Base-by-base conservation (phyloP, 2,113 vertebrate genomes). In the Menidia beryllina region DNA sequence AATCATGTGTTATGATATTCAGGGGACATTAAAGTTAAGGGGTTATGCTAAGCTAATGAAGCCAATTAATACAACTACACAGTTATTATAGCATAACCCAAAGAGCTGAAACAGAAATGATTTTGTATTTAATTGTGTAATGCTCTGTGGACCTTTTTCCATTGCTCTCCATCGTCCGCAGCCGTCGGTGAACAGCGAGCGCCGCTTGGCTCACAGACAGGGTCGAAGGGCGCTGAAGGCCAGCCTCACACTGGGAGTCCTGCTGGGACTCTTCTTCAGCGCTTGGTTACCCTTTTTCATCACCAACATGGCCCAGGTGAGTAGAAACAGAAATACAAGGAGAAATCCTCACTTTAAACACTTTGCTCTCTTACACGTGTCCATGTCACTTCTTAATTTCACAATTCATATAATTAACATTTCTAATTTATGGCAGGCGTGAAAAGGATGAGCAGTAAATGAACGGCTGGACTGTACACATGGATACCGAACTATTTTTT, bases 241-340 rank as follows among this genome's bases (percentile, higher is more conserved):
- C 89, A 99, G 96, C 30, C 93, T 98, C 87, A 99, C 98, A 0
- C 91, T 98, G 82, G 97, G 98, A 43, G 91, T 98, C 72, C 93
- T 98, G 21, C 87, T 98, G 87, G 97, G 98, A 68, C 96, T 98
- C 89, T 98, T 98, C 91, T 98, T 98, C 5, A 95, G 96, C 41
- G 94, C 97, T 7, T 99, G 97, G 98, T 85, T 98, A 1, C 98
- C 98, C 3, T 98, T 99, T 91, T 99, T 99, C 3, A 75, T 98
- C 85, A 94, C 95, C 88, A 99, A 96, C 27, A 89, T 98, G 90
- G 95, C 91, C 0, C 96, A 99, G 96, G 98, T 98, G 84, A 94
- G 89, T 88, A 7, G 4, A 52, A n/a, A 34, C 20, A 25, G 1
- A 45, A 14, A 45, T n/a, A n/a, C 41, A 45, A 2, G 17, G 7